Percentiles rank a stretch among this genome's conserved stretches.
phyloP scores from a whole-genome alignment of 2,888 invertebrate genomes.

The Oxytorus armatus region DNA sequence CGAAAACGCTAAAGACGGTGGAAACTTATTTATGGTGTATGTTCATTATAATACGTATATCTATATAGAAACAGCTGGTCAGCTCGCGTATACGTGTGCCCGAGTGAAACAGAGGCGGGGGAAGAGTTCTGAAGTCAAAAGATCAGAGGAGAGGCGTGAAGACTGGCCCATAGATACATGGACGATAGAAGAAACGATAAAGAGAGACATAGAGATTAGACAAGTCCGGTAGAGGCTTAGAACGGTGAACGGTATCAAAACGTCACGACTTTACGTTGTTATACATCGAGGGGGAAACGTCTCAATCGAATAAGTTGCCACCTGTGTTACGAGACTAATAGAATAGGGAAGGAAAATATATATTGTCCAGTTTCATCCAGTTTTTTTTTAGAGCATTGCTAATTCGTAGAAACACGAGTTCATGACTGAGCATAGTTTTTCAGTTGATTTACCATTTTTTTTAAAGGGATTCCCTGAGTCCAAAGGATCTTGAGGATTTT shows the following conservation, averaged over 20 bases:
- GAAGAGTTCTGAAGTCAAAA: conserved; percentile 25
- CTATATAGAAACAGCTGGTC: conserved; percentile 29
- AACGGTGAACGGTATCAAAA: conserved; percentile 39
- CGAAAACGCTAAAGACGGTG: conserved; percentile 77
- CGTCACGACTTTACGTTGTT: conserved; percentile 47
- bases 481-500: too few species aligned
- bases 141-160: conserved; percentile 27
- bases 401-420: neutral
- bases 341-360: conserved; percentile 22
- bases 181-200: neutral
- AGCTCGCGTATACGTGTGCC: conserved; percentile 21
- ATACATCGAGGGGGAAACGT: conserved; percentile 26
- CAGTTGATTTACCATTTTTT: too few species aligned
- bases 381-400: neutral
- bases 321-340: conserved; percentile 18
- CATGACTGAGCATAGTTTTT: too few species aligned
- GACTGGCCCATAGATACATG: conserved; percentile 8
- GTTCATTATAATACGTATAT: conserved; percentile 49
- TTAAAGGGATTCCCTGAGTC: too few species aligned
- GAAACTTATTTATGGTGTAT: conserved; percentile 69
- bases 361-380: neutral
- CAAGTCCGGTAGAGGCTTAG: conserved; percentile 30
- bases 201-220: conserved; percentile 13
- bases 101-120: conserved; percentile 2
- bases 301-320: conserved; percentile 49